These are phyloP conservation scores for Chitala chitala DNA, from an alignment of 2,113 vertebrate species.

Conservation along the genomic window DNA sequence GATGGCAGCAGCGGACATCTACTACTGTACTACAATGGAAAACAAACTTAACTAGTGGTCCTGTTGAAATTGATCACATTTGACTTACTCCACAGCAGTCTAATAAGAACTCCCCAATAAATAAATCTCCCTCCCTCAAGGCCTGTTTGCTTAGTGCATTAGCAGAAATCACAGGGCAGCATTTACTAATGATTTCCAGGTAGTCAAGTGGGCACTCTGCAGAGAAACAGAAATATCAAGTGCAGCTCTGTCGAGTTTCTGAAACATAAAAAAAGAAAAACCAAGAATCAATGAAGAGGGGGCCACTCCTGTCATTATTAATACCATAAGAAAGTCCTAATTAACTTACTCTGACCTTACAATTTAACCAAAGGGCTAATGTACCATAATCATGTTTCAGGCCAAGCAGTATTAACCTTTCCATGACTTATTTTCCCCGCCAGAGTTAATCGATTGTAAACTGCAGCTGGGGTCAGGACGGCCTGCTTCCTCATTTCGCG, in stretches of 20 bases:
- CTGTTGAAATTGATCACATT: slow-evolving; percentile 18
- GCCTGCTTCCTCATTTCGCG: slow-evolving; percentile 79
- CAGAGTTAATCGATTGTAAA: slow-evolving; percentile 90
- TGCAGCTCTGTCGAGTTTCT: slow-evolving; percentile 26
- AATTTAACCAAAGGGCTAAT: slow-evolving; percentile 80
- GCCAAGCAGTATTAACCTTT: slow-evolving; percentile 76
- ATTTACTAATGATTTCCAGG: slow-evolving; percentile 50
- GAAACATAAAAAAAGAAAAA: slow-evolving; percentile 58
- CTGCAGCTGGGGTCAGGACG: slow-evolving; percentile 83
- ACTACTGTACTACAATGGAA: too few species aligned
- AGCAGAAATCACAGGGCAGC: slow-evolving; percentile 18
- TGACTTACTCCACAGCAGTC: slow-evolving; percentile 19
- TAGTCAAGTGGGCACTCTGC: slow-evolving; percentile 42
- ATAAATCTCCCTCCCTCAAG: slow-evolving; percentile 17
- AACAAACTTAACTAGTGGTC: slow-evolving; percentile 15
- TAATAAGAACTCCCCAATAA: slow-evolving; percentile 11
- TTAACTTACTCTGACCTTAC: slow-evolving; percentile 76
- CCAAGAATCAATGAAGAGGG: slow-evolving; percentile 64
- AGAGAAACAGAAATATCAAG: slow-evolving; percentile 34
- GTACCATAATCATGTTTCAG: slow-evolving; percentile 76
- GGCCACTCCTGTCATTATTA: slow-evolving; percentile 62
- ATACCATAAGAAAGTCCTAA: slow-evolving; percentile 70
- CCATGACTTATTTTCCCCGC: slow-evolving; percentile 73
- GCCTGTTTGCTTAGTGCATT: slow-evolving; percentile 32
- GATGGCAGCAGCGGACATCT: neutral